phyloP scores from a whole-genome alignment of 2,113 vertebrate genomes.

The Hipposideros armiger region DNA sequence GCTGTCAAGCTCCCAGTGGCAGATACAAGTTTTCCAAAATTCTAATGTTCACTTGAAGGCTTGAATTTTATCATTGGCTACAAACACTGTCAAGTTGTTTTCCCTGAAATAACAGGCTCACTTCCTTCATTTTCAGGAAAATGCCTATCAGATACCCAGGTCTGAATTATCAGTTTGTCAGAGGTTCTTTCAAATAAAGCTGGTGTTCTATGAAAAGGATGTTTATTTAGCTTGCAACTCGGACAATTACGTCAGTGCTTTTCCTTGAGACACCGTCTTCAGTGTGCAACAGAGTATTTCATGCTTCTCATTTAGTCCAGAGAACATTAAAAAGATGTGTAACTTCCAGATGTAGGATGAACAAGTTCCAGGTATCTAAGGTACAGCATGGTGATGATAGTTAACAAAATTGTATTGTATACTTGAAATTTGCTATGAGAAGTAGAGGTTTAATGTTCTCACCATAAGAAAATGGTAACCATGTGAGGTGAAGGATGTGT shows the following conservation, averaged over 20 bases:
- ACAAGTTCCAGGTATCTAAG: background rate
- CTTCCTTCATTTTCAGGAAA: conserved; percentile 57
- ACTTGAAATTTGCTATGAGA: background rate
- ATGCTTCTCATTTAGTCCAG: background rate
- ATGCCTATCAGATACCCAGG: background rate
- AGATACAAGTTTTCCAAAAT: conserved; percentile 46
- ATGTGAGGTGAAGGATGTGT: background rate
- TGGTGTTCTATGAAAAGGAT: background rate
- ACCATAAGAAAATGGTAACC: background rate
- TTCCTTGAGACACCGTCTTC: background rate
- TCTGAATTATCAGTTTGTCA: background rate
- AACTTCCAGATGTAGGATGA: background rate
- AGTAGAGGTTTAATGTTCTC: background rate
- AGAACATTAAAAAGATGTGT: background rate
- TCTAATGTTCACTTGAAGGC: conserved; percentile 38
- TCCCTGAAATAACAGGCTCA: background rate
- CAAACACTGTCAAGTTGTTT: background rate
- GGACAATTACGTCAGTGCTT: background rate
- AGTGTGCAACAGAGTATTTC: background rate
- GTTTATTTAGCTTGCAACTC: background rate
- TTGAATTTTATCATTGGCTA: conserved; percentile 29
- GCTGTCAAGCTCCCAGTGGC: background rate
- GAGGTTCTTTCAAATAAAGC: background rate
- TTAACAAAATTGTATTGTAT: background rate
- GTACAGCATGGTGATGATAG: background rate